These are phyloP conservation scores for Tetrax tetrax DNA, from an alignment of 2,113 vertebrate species.

Conservation along the genomic window DNA sequence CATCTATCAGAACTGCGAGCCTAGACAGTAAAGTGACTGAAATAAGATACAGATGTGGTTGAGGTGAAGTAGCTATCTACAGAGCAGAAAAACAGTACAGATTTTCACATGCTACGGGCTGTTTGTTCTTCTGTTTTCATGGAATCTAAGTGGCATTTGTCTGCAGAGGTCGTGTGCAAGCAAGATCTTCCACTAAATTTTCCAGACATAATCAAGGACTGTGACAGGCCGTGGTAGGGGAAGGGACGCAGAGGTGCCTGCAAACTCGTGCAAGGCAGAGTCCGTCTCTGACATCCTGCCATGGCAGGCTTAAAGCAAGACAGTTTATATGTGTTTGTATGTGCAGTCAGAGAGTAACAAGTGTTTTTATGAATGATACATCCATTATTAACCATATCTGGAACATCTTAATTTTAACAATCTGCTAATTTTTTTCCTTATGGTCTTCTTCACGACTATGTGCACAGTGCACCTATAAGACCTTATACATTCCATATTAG, in stretches of 20 bases:
- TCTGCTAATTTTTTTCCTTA: neutral
- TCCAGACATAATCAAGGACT: neutral
- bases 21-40: neutral
- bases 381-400: neutral
- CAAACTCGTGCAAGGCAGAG: neutral
- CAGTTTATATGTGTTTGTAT: neutral
- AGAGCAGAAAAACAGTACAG: neutral
- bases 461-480: neutral
- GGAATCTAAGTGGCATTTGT: neutral
- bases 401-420: neutral
- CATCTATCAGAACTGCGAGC: neutral
- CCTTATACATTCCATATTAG: neutral
- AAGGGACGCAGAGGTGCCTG: neutral
- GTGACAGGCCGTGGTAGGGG: neutral
- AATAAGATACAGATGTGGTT: neutral
- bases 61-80: neutral
- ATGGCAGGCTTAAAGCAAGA: neutral
- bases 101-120: fast-evolving
- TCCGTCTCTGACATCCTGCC: neutral
- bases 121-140: neutral
- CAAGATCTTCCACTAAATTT: neutral
- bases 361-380: neutral
- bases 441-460: neutral
- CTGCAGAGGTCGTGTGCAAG: neutral
- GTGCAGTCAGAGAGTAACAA: neutral